Percentiles rank a stretch among this genome's conserved stretches.
These are phyloP conservation scores for Urocolius indicus DNA, from an alignment of 2,113 vertebrate genomes.

Conservation along the genomic window DNA sequence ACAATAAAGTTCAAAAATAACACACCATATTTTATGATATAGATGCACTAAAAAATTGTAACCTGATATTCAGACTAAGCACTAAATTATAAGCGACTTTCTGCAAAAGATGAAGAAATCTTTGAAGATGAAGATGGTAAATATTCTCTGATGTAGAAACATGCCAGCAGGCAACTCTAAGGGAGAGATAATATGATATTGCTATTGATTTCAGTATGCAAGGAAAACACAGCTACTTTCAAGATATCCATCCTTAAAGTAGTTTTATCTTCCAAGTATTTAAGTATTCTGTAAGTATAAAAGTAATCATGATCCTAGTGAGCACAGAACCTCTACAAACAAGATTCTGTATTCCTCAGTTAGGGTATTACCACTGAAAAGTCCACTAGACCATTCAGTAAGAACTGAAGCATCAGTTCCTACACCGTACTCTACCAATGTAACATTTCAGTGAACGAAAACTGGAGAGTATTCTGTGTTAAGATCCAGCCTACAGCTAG, in stretches of 20 bases:
- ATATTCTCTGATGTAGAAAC: neutral
- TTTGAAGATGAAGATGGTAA: neutral
- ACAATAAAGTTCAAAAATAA: conserved; percentile 38
- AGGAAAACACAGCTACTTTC: neutral
- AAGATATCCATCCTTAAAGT: neutral
- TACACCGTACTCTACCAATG: neutral
- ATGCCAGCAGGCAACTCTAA: neutral
- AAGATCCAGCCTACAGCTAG: neutral
- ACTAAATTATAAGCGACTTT: neutral
- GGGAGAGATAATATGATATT: neutral
- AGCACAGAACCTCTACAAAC: neutral
- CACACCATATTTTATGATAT: conserved; percentile 15
- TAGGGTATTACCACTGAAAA: neutral
- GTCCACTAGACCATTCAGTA: neutral
- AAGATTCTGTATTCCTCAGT: neutral
- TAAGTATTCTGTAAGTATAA: neutral
- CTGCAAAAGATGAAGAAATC: neutral
- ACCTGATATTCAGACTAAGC: neutral
- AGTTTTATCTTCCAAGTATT: neutral
- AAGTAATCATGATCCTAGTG: neutral
- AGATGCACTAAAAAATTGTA: neutral
- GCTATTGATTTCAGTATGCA: neutral
- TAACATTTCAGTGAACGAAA: neutral
- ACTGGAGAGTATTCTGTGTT: neutral
- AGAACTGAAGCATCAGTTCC: neutral